phyloP scores from a whole-genome alignment of 37 sponge, comb jelly and placozoan genomes.

The Haliclona indistincta region DNA sequence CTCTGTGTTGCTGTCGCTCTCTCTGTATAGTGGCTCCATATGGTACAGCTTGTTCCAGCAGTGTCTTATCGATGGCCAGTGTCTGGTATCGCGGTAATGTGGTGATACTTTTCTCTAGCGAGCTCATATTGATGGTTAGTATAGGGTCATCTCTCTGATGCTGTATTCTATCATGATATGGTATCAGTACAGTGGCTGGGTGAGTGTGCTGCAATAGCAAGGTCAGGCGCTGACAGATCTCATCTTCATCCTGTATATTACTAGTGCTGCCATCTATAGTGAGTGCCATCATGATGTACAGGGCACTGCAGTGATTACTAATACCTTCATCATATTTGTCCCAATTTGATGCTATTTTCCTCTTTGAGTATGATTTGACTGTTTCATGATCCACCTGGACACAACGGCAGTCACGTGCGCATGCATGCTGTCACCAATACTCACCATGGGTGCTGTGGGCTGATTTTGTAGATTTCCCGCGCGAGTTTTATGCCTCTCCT shows the following conservation, averaged over 20 bases:
- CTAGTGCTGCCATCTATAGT: no score
- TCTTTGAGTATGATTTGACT: conserved; percentile 6
- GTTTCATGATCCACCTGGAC: no score
- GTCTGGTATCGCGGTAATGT: conserved; percentile 28
- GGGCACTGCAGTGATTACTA: no score
- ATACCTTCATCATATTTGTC: conserved; percentile 26
- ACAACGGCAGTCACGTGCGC: no score
- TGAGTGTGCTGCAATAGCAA: no score
- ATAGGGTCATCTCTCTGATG: conserved; percentile 18
- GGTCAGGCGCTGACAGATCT: no score
- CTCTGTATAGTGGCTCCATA: background rate
- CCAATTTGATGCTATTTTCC: conserved; percentile 46
- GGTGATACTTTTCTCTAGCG: conserved; percentile 27
- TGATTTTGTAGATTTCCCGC: background rate
- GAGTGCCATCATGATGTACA: no score
- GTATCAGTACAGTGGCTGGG: no score
- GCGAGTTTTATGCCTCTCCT: background rate
- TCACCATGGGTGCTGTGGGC: background rate
- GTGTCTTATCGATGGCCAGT: conserved; percentile 26
- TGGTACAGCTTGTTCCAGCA: conserved; percentile 17
- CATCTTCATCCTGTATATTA: no score
- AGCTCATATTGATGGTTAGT: no score
- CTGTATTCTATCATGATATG: background rate
- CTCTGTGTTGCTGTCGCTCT: no score
- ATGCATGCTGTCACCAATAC: no score